Conservation (phyloP, 2,113 vertebrate genomes). For the Atlantisia rogersi region DNA sequence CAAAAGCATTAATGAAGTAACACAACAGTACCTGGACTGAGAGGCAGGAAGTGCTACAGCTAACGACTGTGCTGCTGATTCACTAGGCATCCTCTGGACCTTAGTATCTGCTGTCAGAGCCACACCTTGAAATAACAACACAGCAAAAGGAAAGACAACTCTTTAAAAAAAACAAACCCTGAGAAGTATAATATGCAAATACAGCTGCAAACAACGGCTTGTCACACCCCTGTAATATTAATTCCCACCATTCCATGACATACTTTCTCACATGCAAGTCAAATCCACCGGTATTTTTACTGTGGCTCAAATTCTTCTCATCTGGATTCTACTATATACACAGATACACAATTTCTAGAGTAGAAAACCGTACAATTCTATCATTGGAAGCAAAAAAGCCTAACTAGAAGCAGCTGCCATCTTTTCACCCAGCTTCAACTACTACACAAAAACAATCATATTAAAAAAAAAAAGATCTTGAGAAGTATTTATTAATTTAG, state of each 20-base stretch:
- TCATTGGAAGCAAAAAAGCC: background rate
- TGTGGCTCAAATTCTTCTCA: background rate
- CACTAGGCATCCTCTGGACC: conserved; percentile 94
- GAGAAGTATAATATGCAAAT: background rate
- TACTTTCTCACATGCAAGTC: background rate
- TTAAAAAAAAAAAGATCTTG: background rate
- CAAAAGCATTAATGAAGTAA: background rate
- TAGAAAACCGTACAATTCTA: background rate
- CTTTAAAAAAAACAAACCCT: background rate
- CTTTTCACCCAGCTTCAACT: background rate
- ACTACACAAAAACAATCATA: background rate
- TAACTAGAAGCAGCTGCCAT: background rate
- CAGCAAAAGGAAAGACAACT: background rate
- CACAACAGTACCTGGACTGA: conserved; percentile 84
- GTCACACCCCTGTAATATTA: background rate
- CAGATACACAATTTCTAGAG: background rate
- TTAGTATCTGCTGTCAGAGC: conserved; percentile 95
- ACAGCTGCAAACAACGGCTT: background rate
- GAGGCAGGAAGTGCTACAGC: conserved; percentile 87
- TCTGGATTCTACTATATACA: background rate
- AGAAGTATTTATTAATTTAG: background rate
- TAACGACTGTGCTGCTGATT: conserved; percentile 89
- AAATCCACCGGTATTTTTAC: background rate
- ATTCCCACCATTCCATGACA: background rate
- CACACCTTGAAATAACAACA: conserved; percentile 76